These are phyloP conservation scores for Lamprologus sp. DNA, from an alignment of 2,113 vertebrate species.

Conservation along the genomic window DNA sequence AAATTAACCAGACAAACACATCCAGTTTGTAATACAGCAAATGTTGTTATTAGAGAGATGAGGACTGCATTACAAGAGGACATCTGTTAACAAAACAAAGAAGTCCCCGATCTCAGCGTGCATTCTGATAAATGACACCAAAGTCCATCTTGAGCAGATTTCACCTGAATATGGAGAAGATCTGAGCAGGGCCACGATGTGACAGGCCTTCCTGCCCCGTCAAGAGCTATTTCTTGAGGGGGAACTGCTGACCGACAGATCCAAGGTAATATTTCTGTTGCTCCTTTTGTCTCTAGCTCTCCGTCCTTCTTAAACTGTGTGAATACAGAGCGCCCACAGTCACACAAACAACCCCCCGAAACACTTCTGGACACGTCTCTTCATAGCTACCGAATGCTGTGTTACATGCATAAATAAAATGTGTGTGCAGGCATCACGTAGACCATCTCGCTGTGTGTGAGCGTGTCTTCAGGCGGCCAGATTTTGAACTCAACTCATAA, in stretches of 20 bases:
- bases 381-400: background rate
- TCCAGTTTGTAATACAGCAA: background rate
- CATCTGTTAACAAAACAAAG: slow-evolving; percentile 14
- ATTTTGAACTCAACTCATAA: background rate
- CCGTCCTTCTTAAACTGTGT: background rate
- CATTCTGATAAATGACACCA: background rate
- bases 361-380: background rate
- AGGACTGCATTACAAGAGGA: background rate
- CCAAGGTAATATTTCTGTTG: background rate
- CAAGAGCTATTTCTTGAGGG: slow-evolving; percentile 9
- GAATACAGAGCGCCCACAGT: background rate
- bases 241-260: slow-evolving; percentile 3
- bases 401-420: background rate
- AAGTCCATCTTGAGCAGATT: background rate
- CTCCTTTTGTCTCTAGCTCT: background rate
- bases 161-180: background rate
- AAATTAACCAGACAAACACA: background rate
- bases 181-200: slow-evolving; percentile 1
- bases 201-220: slow-evolving; percentile 20
- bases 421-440: background rate
- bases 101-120: background rate
- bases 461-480: background rate
- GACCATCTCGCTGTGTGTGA: background rate
- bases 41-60: background rate
- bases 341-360: background rate